Percentiles rank a stretch among this genome's conserved stretches.
Evolutionary conservation across 2,797 vertebrate species (phyloP).

Genomic region (Enteromius radiatus): DNA sequence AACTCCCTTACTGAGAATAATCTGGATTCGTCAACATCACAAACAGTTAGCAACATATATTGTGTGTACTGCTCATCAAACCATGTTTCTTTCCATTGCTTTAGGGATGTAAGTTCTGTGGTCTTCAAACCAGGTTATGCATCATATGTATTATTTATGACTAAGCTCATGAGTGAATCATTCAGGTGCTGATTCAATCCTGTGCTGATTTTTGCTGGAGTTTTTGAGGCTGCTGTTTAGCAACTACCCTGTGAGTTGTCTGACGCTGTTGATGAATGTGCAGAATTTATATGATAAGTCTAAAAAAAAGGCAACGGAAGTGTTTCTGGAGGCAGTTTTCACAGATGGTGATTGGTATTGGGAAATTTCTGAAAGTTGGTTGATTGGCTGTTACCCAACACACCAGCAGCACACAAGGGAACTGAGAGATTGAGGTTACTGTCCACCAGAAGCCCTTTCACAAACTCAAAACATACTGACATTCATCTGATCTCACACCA

Average conservation of each 20-base stretch:
- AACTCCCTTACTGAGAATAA: not conserved
- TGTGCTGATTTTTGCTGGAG: not conserved
- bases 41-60: no score
- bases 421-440: constrained; percentile 51
- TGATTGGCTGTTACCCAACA: constrained; percentile 57
- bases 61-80: not conserved
- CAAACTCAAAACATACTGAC: constrained; percentile 20
- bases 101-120: not conserved
- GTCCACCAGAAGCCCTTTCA: constrained; percentile 10
- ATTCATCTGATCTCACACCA: constrained; percentile 11
- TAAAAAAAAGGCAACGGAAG: constrained; percentile 28
- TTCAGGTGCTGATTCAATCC: constrained; percentile 3
- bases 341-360: constrained; percentile 45
- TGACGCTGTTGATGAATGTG: constrained; percentile 29
- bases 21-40: not conserved
- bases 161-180: not conserved
- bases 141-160: not conserved
- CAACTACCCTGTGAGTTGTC: not conserved
- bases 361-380: constrained; percentile 59
- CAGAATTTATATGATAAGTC: constrained; percentile 35
- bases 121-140: not conserved
- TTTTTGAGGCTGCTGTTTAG: constrained; percentile 13
- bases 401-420: constrained; percentile 28
- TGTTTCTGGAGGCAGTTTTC: constrained; percentile 26
- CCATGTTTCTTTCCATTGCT: not conserved